A percentile compares a stretch with the other conserved stretches of the same genome.
phyloP scores from a whole-genome alignment of 2,888 invertebrate species.

The Sinhomidia bicolor region DNA sequence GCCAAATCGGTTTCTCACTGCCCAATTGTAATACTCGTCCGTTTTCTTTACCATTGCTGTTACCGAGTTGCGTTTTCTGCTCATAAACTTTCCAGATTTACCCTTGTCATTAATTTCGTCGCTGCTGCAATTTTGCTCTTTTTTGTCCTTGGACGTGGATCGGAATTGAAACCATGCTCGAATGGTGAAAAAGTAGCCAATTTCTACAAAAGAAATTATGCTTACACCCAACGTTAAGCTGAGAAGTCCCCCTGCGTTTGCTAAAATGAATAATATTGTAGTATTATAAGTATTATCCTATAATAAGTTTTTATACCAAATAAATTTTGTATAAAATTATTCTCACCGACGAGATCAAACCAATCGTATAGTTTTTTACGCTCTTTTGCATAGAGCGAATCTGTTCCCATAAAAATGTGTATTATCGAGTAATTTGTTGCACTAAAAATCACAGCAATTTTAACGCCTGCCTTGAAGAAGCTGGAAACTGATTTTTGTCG shows the following conservation, averaged over 20 bases:
- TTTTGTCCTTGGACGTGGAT: background rate
- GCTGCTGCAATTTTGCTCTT: background rate
- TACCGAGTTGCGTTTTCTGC: background rate
- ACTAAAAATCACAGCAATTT: background rate
- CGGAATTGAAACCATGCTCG: conserved; percentile 49
- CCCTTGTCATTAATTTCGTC: background rate
- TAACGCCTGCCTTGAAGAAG: too few species aligned
- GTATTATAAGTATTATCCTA: too few species aligned
- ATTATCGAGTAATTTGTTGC: conserved; percentile 52
- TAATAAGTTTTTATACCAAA: too few species aligned
- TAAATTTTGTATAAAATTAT: too few species aligned
- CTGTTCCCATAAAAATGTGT: conserved; percentile 46
- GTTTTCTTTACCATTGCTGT: background rate
- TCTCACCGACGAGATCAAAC: conserved; percentile 37
- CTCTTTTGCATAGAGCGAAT: conserved; percentile 46
- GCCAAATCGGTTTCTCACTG: background rate
- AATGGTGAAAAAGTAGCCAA: conserved; percentile 55
- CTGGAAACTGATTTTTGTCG: background rate
- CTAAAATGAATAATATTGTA: background rate
- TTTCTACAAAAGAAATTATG: conserved; percentile 39
- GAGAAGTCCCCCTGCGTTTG: conserved; percentile 53
- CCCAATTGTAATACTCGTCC: conserved; percentile 24
- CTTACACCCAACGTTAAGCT: conserved; percentile 52
- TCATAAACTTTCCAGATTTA: background rate
- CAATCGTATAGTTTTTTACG: conserved; percentile 3